phyloP scores from a whole-genome alignment of 2,113 vertebrate genomes.

The Sceloporus tristichus region DNA sequence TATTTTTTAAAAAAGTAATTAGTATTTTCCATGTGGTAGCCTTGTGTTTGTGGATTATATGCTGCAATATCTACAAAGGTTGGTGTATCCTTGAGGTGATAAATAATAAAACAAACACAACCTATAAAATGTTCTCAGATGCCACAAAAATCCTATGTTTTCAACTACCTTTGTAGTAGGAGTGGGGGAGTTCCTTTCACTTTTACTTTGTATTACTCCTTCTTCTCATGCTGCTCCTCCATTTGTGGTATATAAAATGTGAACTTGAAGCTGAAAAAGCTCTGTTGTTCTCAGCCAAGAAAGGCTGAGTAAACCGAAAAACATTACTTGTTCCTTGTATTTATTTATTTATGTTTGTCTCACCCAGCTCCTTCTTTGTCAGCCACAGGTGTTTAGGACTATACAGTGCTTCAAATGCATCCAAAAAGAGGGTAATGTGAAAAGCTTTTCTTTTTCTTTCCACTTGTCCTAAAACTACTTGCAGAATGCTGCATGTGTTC shows the following conservation, averaged over 20 bases:
- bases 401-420: constrained; percentile 75
- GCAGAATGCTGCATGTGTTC: constrained; percentile 84
- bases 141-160: constrained; percentile 19
- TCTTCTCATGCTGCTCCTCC: constrained; percentile 31
- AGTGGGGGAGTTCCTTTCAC: constrained; percentile 10
- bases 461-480: constrained; percentile 86
- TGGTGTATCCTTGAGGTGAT: background rate
- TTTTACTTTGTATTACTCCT: constrained; percentile 43
- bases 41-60: background rate
- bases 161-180: rapidly evolving
- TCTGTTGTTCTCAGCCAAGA: constrained; percentile 62
- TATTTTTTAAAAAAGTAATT: background rate
- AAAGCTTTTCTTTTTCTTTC: constrained; percentile 74
- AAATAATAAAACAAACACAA: background rate
- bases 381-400: constrained; percentile 89
- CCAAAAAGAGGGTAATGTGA: constrained; percentile 80
- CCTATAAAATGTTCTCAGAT: constrained; percentile 1
- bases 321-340: constrained; percentile 60
- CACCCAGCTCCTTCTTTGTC: constrained; percentile 74
- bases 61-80: background rate
- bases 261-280: constrained; percentile 66
- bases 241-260: constrained; percentile 50
- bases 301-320: constrained; percentile 68
- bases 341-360: constrained; percentile 52
- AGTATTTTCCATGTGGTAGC: background rate